Evolutionary conservation across 2,797 vertebrate genomes (phyloP), one percentile per base, ranked within the genome.

Genomic region (Sylvilagus floridanus): DNA sequence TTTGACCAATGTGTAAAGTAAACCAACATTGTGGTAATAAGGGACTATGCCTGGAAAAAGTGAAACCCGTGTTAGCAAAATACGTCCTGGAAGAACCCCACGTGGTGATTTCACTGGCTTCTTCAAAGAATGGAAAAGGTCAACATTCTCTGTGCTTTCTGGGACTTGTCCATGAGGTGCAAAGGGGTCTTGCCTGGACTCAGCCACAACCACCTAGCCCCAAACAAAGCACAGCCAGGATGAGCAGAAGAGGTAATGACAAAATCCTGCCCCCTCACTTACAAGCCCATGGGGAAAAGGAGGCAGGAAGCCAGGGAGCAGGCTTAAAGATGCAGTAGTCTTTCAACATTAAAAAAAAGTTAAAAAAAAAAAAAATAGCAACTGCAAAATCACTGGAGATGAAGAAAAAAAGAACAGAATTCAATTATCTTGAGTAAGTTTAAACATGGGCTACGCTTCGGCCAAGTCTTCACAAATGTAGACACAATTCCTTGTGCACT

Each of bases 21-120:
- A 98, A 98, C 98, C 97, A 98, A 97, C 97, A 97, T 84, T 97
- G 97, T 98, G 97, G 98, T 96, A 97, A 97, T 88, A 96, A 97
- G 88, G 96, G 94, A 97, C 97, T 97, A 97, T 97, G 97, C 3
- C 94, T 96, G 96, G 88, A 93, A 83, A 97, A 98, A 98, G 97
- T 98, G 98, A 98, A 98, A 98, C 98, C 98, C 98, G 90, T 97
- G 96, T 98, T 98, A 98, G 97, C 97, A 95, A 97, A 97, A 95
- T 87, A 81, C 91, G 94, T 85, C 37, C 93, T 69, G 32, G 26
- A 95, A 95, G 93, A 88, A 97, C 83, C 92, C 88, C 95, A 94
- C 87, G 96, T 91, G 89, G 96, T 96, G 97, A 97, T 90, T 96
- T 96, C 82, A 35, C 81, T 82, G 93, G 91, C 65, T 95, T 75